phyloP scores from a whole-genome alignment of 1,140 invertebrate species.

The Saccostrea cuccullata region DNA sequence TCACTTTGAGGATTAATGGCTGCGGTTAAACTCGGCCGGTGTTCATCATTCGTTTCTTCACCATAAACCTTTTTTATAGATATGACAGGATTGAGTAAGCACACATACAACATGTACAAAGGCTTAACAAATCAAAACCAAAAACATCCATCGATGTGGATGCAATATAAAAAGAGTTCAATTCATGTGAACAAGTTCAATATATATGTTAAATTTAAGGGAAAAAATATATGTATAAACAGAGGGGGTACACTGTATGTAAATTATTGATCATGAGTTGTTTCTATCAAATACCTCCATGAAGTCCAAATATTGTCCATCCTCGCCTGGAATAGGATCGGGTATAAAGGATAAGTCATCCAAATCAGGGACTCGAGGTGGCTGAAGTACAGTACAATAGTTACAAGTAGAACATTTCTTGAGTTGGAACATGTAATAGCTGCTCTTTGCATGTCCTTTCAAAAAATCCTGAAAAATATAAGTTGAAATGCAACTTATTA shows the following conservation, averaged over 20 bases:
- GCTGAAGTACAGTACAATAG: slow-evolving; percentile 19
- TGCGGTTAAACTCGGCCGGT: not conserved
- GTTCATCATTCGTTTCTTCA: slow-evolving; percentile 24
- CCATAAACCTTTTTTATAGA: slow-evolving; percentile 37
- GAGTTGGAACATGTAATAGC: slow-evolving; percentile 11
- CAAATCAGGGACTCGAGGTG: not conserved
- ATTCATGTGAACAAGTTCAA: not conserved
- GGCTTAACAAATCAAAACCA: not conserved
- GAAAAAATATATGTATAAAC: too few relatives aligned
- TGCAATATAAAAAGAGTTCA: not conserved
- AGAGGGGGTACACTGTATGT: not conserved
- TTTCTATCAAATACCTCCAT: not conserved
- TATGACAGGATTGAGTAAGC: not conserved
- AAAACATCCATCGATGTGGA: not conserved
- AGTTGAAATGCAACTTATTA: too few relatives aligned
- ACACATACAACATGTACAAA: not conserved
- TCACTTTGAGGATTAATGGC: not conserved
- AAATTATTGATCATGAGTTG: not conserved
- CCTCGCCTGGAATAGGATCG: not conserved
- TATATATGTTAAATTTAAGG: not conserved
- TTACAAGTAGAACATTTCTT: slow-evolving; percentile 20
- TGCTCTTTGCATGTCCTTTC: not conserved
- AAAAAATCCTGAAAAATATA: slow-evolving; percentile 8
- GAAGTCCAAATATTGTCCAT: not conserved
- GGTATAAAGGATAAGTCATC: not conserved